A percentile compares a stretch with the other conserved stretches of the same genome.
phyloP scores from a whole-genome alignment of 2,888 invertebrate genomes.

The Diaperis boleti region DNA sequence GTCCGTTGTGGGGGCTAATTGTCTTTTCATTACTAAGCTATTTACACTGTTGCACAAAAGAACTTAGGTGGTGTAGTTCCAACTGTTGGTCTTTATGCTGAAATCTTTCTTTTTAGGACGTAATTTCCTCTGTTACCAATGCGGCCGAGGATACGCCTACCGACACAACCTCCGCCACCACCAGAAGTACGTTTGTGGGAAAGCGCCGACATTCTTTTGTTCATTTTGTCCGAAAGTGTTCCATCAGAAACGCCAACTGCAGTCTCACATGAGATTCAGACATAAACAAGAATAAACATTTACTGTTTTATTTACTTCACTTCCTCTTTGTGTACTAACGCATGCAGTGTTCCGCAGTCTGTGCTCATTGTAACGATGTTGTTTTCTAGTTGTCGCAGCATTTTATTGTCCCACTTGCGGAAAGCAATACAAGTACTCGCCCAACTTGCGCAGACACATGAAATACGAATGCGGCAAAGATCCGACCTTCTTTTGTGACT shows the following conservation, averaged over 20 bases:
- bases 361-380: not conserved
- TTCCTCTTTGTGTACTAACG: not conserved
- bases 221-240: constrained; percentile 56
- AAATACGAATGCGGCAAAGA: constrained; percentile 66
- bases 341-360: not conserved
- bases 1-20: no score
- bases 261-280: constrained; percentile 32
- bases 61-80: no score
- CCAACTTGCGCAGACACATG: constrained; percentile 38
- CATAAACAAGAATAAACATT: not conserved
- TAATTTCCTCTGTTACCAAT: constrained; percentile 49
- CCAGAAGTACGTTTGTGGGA: constrained; percentile 69
- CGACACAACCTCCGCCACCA: constrained; percentile 64
- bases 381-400: constrained; percentile 26
- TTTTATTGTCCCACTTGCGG: constrained; percentile 26
- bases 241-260: constrained; percentile 48
- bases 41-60: no score
- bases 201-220: constrained; percentile 74
- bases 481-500: constrained; percentile 68
- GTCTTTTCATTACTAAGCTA: no score
- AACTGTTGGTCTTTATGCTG: not conserved
- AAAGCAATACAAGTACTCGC: constrained; percentile 40
- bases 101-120: not conserved
- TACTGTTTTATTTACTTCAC: not conserved
- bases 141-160: constrained; percentile 70